Base-by-base conservation (phyloP, 2,113 vertebrate genomes). In the Manacus vitellinus region DNA sequence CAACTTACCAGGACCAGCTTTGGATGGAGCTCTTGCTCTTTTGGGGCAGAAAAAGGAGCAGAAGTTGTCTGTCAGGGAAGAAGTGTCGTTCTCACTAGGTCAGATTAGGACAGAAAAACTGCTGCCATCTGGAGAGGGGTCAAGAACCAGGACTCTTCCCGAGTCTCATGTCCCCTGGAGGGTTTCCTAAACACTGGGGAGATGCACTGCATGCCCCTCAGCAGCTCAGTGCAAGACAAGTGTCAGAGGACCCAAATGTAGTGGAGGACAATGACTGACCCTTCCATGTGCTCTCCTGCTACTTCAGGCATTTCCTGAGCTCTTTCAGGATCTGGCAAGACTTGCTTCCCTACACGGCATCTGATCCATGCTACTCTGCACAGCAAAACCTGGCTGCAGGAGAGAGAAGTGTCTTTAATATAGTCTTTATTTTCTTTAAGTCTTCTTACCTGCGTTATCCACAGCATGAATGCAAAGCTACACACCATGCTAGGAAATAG, bases 401-500 rank as follows among this genome's bases (percentile, higher is more conserved):
- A 91, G 46, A 75, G 30, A 72, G 47, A 81, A 67, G 17, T 54
- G 49, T 24, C 55, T 89, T 59, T 41, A 54, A 10, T 81, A 37
- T 77, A 77, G 52, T 61, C 37, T 56, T 87, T 75, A 12, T 37
- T 70, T 75, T 76, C 47, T 65, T 89, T 77, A 47, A 59, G 67
- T 78, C 31, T 78, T 68, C 49, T 68, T 51, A 65, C 35, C 35
- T 3, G 1, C 55, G 70, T 90, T 47, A 61, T n/a, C 65, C 70
- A 61, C 55, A 81, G 65, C 7, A 0, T 65, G 44, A 59, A 12
- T 49, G n/a, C 79, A 63, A 65, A 77, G 49, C 63, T 67, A 27
- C 4, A 0, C 2, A 0, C 27, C 1, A 2, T 41, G 25, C 46
- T 77, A 85, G 54, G 75, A 80, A 63, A 49, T 4, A 11, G 47